Conservation (phyloP, 2,797 vertebrate species). For the Xenentodon cancila region DNA sequence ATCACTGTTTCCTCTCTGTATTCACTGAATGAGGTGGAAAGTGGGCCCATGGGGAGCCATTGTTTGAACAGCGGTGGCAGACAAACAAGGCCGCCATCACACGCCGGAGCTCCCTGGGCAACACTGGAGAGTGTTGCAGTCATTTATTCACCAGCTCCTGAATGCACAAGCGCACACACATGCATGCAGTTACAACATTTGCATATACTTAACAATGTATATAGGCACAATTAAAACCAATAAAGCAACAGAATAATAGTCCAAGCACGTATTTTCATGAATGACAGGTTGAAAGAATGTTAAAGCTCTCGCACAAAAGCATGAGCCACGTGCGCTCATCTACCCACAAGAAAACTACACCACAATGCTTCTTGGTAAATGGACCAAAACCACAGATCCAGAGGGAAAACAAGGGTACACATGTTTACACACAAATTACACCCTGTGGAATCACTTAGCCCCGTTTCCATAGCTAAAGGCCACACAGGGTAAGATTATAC, state of each 20-base stretch:
- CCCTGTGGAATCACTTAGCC: slow-evolving; percentile 73
- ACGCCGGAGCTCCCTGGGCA: slow-evolving; percentile 69
- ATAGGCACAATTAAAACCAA: slow-evolving; percentile 33
- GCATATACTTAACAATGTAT: slow-evolving; percentile 44
- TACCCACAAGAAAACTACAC: slow-evolving; percentile 36
- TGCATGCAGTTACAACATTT: slow-evolving; percentile 33
- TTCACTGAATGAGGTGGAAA: slow-evolving; percentile 74
- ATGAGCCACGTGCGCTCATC: slow-evolving; percentile 15
- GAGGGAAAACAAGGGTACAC: slow-evolving; percentile 43
- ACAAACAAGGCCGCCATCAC: slow-evolving; percentile 75
- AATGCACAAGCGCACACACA: slow-evolving; percentile 17
- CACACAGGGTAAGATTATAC: slow-evolving; percentile 58
- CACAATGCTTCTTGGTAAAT: slow-evolving; percentile 60
- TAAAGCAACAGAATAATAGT: slow-evolving; percentile 27
- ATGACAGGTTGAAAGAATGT: background rate
- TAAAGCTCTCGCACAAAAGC: slow-evolving; percentile 19
- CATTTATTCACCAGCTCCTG: slow-evolving; percentile 51
- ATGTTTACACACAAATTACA: slow-evolving; percentile 73
- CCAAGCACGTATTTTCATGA: background rate
- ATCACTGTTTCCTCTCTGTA: slow-evolving; percentile 58
- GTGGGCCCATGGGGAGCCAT: slow-evolving; percentile 70
- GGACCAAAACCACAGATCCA: slow-evolving; percentile 70
- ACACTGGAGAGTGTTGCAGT: slow-evolving; percentile 66
- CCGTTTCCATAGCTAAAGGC: slow-evolving; percentile 54
- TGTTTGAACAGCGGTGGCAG: slow-evolving; percentile 78